Percentiles rank a stretch among this genome's conserved stretches.
phyloP scores from a whole-genome alignment of 1,140 invertebrate species.

The Rhagoletis pomonella region DNA sequence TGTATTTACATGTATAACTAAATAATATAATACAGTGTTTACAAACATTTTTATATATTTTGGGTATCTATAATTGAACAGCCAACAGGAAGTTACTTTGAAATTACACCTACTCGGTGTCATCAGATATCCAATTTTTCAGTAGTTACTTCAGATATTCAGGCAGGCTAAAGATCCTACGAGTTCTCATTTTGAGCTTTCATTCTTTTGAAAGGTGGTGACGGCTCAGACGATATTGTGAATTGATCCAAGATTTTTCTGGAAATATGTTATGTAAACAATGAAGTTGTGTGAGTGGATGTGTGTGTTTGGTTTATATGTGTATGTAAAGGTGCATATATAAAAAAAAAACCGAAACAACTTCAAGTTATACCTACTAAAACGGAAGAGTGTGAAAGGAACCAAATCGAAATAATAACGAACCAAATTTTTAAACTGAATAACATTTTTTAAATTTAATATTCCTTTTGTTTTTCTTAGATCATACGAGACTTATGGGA shows the following conservation, averaged over 20 bases:
- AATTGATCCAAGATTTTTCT: slow-evolving; percentile 21
- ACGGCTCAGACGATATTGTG: not conserved
- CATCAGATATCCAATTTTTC: not conserved
- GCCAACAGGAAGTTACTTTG: not conserved
- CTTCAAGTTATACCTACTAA: not conserved
- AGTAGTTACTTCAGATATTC: not conserved
- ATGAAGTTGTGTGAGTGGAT: slow-evolving; percentile 5
- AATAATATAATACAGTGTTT: too few species aligned
- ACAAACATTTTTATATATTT: not conserved
- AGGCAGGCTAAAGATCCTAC: not conserved
- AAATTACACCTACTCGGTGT: not conserved
- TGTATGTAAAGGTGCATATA: not conserved
- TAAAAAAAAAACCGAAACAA: not conserved
- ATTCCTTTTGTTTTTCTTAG: not conserved
- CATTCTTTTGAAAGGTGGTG: not conserved
- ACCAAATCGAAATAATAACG: not conserved
- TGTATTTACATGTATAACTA: too few species aligned
- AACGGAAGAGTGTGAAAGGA: not conserved
- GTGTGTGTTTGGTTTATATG: not conserved
- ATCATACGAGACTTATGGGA: not conserved
- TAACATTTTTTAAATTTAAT: slow-evolving; percentile 42
- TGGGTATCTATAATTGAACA: not conserved
- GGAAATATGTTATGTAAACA: slow-evolving; percentile 37
- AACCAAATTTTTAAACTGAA: not conserved
- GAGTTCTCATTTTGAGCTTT: not conserved